A percentile compares a stretch with the other conserved stretches of the same genome.
Conservation (phyloP, 2,797 vertebrate species). For the Adelosebastes latens region DNA sequence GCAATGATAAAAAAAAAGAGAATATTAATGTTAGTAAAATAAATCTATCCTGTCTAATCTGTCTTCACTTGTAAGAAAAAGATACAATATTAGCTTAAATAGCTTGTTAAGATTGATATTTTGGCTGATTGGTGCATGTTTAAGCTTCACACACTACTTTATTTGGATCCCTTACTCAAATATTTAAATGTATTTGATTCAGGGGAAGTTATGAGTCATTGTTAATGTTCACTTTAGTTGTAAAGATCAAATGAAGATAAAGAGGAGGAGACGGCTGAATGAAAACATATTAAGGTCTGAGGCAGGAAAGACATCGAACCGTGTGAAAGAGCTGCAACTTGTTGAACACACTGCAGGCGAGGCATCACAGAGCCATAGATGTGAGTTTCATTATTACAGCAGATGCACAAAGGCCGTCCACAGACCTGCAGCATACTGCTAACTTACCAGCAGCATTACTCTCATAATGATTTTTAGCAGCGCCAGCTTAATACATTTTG, state of each 20-base stretch:
- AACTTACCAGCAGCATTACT: background rate
- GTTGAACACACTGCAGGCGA: background rate
- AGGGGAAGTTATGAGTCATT: background rate
- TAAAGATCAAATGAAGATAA: background rate
- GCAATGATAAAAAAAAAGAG: background rate
- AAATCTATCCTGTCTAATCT: background rate
- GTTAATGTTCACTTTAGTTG: background rate
- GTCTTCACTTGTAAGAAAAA: background rate
- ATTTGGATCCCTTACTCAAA: background rate
- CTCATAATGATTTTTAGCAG: background rate
- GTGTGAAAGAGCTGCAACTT: background rate
- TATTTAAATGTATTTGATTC: background rate
- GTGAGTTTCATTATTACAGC: slow-evolving; percentile 23
- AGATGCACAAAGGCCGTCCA: background rate
- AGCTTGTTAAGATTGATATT: background rate
- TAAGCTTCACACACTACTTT: background rate
- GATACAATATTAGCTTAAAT: background rate
- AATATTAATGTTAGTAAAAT: background rate
- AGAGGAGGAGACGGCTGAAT: background rate
- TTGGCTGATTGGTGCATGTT: background rate
- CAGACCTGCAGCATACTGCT: background rate
- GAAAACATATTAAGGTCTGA: background rate
- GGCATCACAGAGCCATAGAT: background rate
- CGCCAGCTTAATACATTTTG: background rate
- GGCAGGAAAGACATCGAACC: background rate